Percentiles rank a stretch among this genome's conserved stretches.
These are phyloP conservation scores for Asarcornis scutulata DNA, from an alignment of 2,113 vertebrate species.

Conservation along the genomic window DNA sequence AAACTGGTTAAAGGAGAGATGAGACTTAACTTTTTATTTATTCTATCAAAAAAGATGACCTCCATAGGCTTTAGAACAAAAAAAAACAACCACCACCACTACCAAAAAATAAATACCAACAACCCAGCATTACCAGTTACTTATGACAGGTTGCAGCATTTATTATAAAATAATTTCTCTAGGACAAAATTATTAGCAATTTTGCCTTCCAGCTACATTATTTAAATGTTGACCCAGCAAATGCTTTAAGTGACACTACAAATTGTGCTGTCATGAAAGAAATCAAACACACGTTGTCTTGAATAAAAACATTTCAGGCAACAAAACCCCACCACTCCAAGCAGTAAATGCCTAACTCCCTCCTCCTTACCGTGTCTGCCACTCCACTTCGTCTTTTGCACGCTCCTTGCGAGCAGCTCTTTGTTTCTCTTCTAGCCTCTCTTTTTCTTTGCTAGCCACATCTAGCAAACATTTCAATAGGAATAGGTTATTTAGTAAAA, in stretches of 20 bases:
- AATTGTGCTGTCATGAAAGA: not conserved
- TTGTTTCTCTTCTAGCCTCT: slow-evolving; percentile 95
- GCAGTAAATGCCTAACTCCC: not conserved
- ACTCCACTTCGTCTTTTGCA: slow-evolving; percentile 85
- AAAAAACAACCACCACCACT: too few relatives aligned
- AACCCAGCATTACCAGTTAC: not conserved
- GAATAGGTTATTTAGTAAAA: slow-evolving; percentile 2
- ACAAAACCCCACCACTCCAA: not conserved
- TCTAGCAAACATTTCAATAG: slow-evolving; percentile 76
- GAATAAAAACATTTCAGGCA: not conserved
- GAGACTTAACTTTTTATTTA: not conserved
- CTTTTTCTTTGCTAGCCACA: slow-evolving; percentile 91
- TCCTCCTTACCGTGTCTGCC: slow-evolving; percentile 88
- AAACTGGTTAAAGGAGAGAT: not conserved
- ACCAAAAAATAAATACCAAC: too few relatives aligned
- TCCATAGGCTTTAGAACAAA: not conserved
- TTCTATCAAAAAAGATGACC: not conserved
- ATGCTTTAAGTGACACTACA: not conserved
- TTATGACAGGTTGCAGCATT: not conserved
- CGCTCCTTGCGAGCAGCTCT: slow-evolving; percentile 89
- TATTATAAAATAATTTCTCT: not conserved
- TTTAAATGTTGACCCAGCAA: not conserved
- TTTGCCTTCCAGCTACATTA: not conserved
- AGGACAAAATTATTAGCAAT: not conserved
- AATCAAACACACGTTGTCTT: not conserved